Base-by-base conservation (phyloP, 2,113 vertebrate species). In the Gasterosteus aculeatus region DNA sequence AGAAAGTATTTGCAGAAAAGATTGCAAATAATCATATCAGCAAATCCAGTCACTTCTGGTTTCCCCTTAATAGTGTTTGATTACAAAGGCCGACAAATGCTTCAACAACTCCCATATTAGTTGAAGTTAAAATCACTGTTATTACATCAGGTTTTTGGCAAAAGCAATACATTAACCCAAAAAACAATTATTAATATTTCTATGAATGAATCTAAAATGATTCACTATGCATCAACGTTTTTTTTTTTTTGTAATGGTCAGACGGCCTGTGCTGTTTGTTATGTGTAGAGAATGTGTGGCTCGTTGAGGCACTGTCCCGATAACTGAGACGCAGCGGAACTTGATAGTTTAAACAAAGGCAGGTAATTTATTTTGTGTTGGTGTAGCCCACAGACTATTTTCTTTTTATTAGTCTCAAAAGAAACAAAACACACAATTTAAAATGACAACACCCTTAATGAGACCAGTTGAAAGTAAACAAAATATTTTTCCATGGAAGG, bases 31-130 rank as follows among this genome's bases (percentile, higher is more conserved):
- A 63, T 53, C 8, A 6, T 39, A 73, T 78, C 58, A 63, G 68
- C 4, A 63, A 64, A 60, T 26, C 12, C 47, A 75, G 56, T 64
- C 54, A 38, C 29, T n/a, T 76, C 15, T 44, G 18, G 70, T 69
- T 67, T 63, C 7, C 35, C 72, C 60, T 49, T 49, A 70, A 47
- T 19, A 33, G 77, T 63, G 3, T 47, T 8, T 77, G 59, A 19
- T 61, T 35, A 57, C 7, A 7, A 14, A 29, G 11, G 54, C 47
- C 16, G 5, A 49, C 18, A 19, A 49, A 49, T 49, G 46, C 16
- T 2, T 49, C 46, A 49, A 49, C 46, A 5, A 49, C 19, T 49
- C 15, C 46, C 46, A 47, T 47, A 16, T 14, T 47, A 18, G 19
- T 49, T 49, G 18, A 19, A 6, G 7, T 49, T 19, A 5, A 49